These are phyloP conservation scores for Rhingia rostrata DNA, from an alignment of 2,888 invertebrate species.

Conservation along the genomic window DNA sequence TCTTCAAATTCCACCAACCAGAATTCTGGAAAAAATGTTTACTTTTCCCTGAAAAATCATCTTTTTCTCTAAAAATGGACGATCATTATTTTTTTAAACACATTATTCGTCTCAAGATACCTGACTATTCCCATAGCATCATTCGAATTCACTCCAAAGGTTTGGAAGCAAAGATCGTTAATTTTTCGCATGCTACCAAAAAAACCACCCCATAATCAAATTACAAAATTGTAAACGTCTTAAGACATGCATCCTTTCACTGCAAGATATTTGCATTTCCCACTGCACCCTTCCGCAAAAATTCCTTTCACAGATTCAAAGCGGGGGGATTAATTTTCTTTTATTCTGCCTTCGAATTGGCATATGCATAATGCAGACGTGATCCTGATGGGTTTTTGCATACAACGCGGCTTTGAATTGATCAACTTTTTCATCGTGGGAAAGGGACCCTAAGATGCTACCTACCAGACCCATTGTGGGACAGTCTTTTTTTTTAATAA, in stretches of 20 bases:
- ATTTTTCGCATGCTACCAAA: background rate
- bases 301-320: constrained; percentile 43
- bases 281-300: constrained; percentile 57
- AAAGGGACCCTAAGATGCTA: constrained; percentile 55
- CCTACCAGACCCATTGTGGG: background rate
- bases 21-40: constrained; percentile 24
- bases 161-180: constrained; percentile 19
- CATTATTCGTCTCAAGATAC: background rate
- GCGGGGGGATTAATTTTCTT: constrained; percentile 67
- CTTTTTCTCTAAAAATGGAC: constrained; percentile 50
- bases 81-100: background rate
- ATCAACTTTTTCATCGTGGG: constrained; percentile 60
- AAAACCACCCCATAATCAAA: constrained; percentile 55
- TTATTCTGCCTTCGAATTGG: constrained; percentile 22
- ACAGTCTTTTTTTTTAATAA: constrained; percentile 30
- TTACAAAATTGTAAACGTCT: constrained; percentile 21
- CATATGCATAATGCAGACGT: constrained; percentile 46
- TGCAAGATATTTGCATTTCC: constrained; percentile 60
- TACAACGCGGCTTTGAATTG: constrained; percentile 49
- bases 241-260: constrained; percentile 26
- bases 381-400: constrained; percentile 63
- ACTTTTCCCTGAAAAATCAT: constrained; percentile 28
- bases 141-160: background rate
- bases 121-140: constrained; percentile 16
- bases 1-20: constrained; percentile 39